A percentile compares a stretch with the other conserved stretches of the same genome.
Conservation (phyloP, 2,888 invertebrate species). For the Amiota communis region DNA sequence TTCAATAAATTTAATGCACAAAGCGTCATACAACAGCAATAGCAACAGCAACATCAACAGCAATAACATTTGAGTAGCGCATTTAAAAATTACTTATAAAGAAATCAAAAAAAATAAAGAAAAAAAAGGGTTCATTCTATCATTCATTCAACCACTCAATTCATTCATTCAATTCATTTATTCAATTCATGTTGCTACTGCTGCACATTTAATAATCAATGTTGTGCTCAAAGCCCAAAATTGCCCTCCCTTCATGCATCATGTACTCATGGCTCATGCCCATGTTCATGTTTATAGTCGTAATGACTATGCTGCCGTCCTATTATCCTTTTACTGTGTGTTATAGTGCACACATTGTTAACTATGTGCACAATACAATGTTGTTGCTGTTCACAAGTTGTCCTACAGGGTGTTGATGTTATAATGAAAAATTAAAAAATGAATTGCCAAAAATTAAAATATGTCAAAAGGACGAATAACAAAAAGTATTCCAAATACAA, state of each 20-base stretch:
- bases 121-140: conserved; percentile 33
- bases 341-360: conserved; percentile 1
- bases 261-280: background rate
- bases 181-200: conserved; percentile 36
- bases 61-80: background rate
- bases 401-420: conserved; percentile 66
- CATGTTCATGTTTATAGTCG: background rate
- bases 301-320: background rate
- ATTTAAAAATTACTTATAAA: conserved; percentile 47
- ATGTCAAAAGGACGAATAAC: background rate
- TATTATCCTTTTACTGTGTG: background rate
- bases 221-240: conserved; percentile 25
- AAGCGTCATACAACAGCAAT: conserved; percentile 32
- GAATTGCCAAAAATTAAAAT: conserved; percentile 51
- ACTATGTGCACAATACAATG: too few species aligned
- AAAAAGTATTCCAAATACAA: background rate
- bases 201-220: conserved; percentile 55
- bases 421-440: conserved; percentile 59
- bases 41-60: background rate
- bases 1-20: conserved; percentile 63
- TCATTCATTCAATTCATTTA: background rate
- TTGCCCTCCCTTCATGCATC: conserved; percentile 9
- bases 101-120: conserved; percentile 35
- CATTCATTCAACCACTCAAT: background rate
- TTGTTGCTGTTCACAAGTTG: conserved; percentile 62